phyloP scores from a whole-genome alignment of 1,140 invertebrate genomes.

The Dinoponera quadriceps region DNA sequence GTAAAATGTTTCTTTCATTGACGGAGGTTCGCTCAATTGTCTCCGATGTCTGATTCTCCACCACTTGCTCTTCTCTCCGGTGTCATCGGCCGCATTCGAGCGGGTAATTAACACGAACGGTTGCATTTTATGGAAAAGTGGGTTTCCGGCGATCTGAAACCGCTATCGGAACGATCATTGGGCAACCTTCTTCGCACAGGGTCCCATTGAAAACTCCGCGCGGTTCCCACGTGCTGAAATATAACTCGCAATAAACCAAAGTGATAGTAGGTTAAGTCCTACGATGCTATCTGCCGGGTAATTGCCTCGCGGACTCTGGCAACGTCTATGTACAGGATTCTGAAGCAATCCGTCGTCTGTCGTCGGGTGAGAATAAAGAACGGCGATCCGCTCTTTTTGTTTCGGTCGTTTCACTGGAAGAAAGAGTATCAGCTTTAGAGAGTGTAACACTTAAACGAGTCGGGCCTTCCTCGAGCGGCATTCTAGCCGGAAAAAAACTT shows the following conservation, averaged over 20 bases:
- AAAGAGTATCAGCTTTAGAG: slow-evolving; percentile 44
- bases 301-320: slow-evolving; percentile 78
- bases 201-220: slow-evolving; percentile 79
- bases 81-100: slow-evolving; percentile 65
- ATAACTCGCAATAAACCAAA: slow-evolving; percentile 84
- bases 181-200: slow-evolving; percentile 83
- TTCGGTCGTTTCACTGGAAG: slow-evolving; percentile 38
- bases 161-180: slow-evolving; percentile 84
- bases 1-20: neutral
- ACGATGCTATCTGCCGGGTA: slow-evolving; percentile 82
- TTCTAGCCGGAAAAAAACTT: slow-evolving; percentile 22
- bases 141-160: slow-evolving; percentile 82
- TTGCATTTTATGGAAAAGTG: slow-evolving; percentile 82
- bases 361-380: slow-evolving; percentile 71
- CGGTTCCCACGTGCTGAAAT: slow-evolving; percentile 84
- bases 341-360: slow-evolving; percentile 73
- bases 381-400: slow-evolving; percentile 61
- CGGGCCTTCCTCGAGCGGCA: slow-evolving; percentile 36
- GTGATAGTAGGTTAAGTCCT: slow-evolving; percentile 85
- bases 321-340: slow-evolving; percentile 67
- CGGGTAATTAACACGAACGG: slow-evolving; percentile 70
- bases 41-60: slow-evolving; percentile 15
- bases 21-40: neutral
- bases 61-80: slow-evolving; percentile 47
- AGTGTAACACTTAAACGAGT: slow-evolving; percentile 32